Evolutionary conservation across 2,797 vertebrate genomes (phyloP), one percentile per base, ranked within the genome.

Genomic region (Neosilurus hyrtlii): DNA sequence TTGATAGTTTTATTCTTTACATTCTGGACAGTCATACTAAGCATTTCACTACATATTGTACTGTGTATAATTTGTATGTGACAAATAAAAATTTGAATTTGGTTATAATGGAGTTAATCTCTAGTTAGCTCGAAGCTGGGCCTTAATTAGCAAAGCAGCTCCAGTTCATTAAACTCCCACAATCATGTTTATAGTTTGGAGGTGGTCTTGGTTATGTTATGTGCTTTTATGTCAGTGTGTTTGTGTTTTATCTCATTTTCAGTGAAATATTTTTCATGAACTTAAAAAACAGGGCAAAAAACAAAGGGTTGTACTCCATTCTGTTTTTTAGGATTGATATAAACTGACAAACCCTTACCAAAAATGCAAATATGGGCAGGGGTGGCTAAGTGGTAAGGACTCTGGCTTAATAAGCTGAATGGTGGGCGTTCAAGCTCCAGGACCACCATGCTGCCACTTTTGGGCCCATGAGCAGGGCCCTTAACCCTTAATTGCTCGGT

Each of bases 101-200:
- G 30, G 18, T 59, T 35, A 22, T 37, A 5, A 35, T 59, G 73
- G 73, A 35, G 54, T 14, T 75, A 22, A 24, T 56, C 26, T 74
- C 52, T 74, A 57, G 18, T 57, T 35, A 26, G 72, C 71, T 74
- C 15, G 6, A 74, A 56, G 26, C 24, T 56, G 24, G 52, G 24
- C 11, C 10, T 74, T 74, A 57, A 74, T 74, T 74, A 74, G 26
- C 52, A 35, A 71, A 71, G 26, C 72, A 57, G 72, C 72, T 74
- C 26, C 4, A 59, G 52, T 12, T 59, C 26, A 75, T 75, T 73
- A 73, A 73, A 73, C 51, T 73, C n/a, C 70, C 51, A 74, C 18
- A 24, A 74, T 30, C 9, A 56, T 10, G 18, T 74, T 11, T 35
- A 35, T 8, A 57, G 52, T 59, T 14, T 75, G 5, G 6, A 75